These are phyloP conservation scores for Wiebesia pumilae DNA, from an alignment of 1,140 invertebrate species.

Conservation along the genomic window DNA sequence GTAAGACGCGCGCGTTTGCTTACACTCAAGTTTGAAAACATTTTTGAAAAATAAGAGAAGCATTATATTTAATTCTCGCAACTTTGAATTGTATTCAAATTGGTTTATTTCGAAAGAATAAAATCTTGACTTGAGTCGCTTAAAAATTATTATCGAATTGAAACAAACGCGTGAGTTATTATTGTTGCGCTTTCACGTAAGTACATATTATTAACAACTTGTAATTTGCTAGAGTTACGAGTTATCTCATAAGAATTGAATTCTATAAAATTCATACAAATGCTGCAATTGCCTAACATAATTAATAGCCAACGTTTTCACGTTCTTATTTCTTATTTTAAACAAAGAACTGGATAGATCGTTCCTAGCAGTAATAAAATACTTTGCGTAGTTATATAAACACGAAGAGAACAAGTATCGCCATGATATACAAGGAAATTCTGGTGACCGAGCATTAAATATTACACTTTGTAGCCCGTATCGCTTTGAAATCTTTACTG, in stretches of 20 bases:
- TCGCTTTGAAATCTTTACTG: background rate
- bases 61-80: background rate
- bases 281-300: background rate
- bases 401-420: conserved; percentile 30
- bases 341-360: background rate
- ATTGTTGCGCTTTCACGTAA: too few species aligned
- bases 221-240: too few species aligned
- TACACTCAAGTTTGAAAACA: background rate
- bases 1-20: background rate
- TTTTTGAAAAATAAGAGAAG: background rate
- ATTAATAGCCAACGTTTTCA: background rate
- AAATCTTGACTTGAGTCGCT: background rate
- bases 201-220: too few species aligned
- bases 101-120: background rate
- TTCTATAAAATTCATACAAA: background rate
- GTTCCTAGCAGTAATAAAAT: conserved; percentile 10
- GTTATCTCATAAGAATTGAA: too few species aligned
- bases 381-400: conserved; percentile 35
- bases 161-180: background rate
- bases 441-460: background rate
- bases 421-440: conserved; percentile 34
- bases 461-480: background rate
- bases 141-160: background rate
- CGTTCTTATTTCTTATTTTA: background rate
- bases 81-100: background rate